These are phyloP conservation scores for Bambusicola thoracicus DNA, from an alignment of 2,113 vertebrate species.

Conservation along the genomic window DNA sequence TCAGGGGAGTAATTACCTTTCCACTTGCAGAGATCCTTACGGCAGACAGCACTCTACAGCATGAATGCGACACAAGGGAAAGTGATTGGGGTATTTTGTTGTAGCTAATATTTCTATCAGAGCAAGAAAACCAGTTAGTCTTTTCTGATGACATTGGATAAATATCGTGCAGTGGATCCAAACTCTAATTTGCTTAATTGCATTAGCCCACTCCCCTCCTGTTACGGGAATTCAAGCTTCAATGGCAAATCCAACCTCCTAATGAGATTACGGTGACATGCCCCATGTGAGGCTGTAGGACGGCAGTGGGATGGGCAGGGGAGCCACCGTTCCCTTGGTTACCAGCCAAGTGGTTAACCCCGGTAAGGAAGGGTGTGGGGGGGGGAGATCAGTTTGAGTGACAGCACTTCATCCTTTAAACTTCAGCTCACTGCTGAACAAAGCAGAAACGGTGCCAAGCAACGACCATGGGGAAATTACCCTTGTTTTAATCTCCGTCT, in stretches of 20 bases:
- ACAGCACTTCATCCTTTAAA: conserved; percentile 21
- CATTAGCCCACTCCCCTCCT: conserved; percentile 62
- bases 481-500: conserved; percentile 40
- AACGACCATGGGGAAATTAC: conserved; percentile 23
- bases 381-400: conserved; percentile 18
- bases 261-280: conserved; percentile 38
- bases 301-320: not conserved
- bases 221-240: conserved; percentile 51
- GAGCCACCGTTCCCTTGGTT: conserved; percentile 53
- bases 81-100: not conserved
- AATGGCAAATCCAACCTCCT: conserved; percentile 54
- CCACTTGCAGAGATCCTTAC: not conserved
- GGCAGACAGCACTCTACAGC: not conserved
- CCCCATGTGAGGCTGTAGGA: not conserved
- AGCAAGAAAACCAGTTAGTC: not conserved
- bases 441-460: conserved; percentile 58
- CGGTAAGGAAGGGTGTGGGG: not conserved
- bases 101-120: not conserved
- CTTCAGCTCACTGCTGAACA: conserved; percentile 33
- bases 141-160: not conserved
- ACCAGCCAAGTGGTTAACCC: conserved; percentile 45
- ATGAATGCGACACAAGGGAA: rapidly evolving
- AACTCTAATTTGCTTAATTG: conserved; percentile 31
- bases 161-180: not conserved
- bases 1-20: not conserved